These are phyloP conservation scores for Dufourea novaeangliae DNA, from an alignment of 1,140 invertebrate genomes.

Conservation along the genomic window DNA sequence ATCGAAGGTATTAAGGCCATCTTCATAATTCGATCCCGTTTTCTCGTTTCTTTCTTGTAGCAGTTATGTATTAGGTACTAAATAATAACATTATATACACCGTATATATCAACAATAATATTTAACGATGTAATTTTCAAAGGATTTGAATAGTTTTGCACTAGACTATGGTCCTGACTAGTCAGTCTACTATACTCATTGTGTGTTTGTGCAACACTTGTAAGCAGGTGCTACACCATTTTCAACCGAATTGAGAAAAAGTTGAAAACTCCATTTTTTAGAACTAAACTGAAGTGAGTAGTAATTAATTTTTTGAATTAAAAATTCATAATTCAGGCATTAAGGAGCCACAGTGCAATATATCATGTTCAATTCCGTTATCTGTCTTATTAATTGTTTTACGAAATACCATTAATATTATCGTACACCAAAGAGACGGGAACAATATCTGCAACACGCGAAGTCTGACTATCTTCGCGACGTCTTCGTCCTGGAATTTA, in stretches of 20 bases:
- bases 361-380: neutral
- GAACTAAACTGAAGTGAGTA: no score
- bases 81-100: neutral
- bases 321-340: no score
- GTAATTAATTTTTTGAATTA: no score
- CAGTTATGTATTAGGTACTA: neutral
- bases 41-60: neutral
- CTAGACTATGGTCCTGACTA: no score
- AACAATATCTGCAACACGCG: no score
- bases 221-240: no score
- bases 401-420: neutral
- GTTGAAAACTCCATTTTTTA: no score
- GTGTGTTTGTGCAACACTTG: no score
- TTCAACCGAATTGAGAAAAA: no score
- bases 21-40: neutral
- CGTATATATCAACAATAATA: neutral
- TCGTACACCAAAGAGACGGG: no score
- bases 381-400: neutral
- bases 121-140: neutral
- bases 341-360: neutral
- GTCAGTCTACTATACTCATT: no score
- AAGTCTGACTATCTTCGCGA: neutral
- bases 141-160: neutral
- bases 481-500: neutral
- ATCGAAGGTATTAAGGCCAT: neutral